phyloP scores from a whole-genome alignment of 1,140 invertebrate genomes.

The Drosophila novamexicana region DNA sequence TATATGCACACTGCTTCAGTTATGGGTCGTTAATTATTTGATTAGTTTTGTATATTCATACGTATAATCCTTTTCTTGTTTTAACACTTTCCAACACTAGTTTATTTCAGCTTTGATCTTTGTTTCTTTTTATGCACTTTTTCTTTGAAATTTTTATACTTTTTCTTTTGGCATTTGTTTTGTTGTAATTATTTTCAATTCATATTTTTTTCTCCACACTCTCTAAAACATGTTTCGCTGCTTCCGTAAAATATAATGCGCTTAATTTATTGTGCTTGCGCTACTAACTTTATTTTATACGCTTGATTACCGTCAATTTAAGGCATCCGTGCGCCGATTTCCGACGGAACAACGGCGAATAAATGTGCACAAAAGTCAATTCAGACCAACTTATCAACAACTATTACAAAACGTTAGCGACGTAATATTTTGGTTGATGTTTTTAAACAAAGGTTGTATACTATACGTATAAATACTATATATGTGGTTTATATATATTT shows the following conservation, averaged over 20 bases:
- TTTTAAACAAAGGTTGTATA: constrained; percentile 8
- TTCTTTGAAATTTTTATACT: no score
- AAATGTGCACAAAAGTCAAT: background rate
- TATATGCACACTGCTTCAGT: background rate
- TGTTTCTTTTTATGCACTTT: background rate
- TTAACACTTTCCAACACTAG: background rate
- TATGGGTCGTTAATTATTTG: background rate
- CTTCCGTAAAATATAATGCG: constrained; percentile 22
- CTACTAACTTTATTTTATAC: constrained; percentile 19
- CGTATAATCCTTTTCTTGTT: background rate
- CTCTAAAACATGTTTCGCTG: constrained; percentile 2
- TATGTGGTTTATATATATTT: constrained; percentile 23
- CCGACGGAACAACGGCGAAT: constrained; percentile 15
- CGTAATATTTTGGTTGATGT: constrained; percentile 3
- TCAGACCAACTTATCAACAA: constrained; percentile 5
- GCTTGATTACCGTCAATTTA: constrained; percentile 46
- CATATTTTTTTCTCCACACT: constrained; percentile 4
- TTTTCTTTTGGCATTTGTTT: background rate
- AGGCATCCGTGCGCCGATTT: constrained; percentile 21
- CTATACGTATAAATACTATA: constrained; percentile 29
- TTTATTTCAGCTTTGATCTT: background rate
- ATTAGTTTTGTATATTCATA: constrained; percentile 1
- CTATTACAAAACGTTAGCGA: constrained; percentile 1
- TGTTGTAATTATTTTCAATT: background rate
- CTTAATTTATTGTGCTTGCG: constrained; percentile 6